Evolutionary conservation across 92 coral and sea anemone genomes (phyloP).

Genomic region (Chrysogorgia sp.): DNA sequence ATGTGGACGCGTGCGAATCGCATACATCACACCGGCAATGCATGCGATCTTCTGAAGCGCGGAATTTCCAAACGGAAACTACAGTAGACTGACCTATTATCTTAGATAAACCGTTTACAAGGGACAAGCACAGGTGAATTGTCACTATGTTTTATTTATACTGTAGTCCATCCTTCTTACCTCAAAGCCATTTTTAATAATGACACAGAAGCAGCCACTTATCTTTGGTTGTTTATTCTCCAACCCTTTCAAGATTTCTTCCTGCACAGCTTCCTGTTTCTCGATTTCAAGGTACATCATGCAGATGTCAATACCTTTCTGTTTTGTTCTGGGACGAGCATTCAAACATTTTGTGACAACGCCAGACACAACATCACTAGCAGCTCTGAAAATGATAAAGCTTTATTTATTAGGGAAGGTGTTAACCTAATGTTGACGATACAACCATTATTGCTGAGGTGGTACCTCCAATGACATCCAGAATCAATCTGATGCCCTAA

Average conservation of each 20-base stretch:
- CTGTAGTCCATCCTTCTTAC: constrained; percentile 10
- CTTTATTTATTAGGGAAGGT: background rate
- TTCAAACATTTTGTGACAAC: constrained; percentile 85
- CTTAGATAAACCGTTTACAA: too few species aligned
- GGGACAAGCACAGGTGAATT: too few species aligned
- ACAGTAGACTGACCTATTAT: too few species aligned
- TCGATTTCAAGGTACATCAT: constrained; percentile 92
- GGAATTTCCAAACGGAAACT: too few species aligned
- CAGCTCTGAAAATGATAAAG: constrained; percentile 63
- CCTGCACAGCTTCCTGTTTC: constrained; percentile 96
- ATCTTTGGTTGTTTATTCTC: constrained; percentile 97
- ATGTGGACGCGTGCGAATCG: too few species aligned
- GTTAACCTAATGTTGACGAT: too few species aligned
- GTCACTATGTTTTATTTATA: too few species aligned
- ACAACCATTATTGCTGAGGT: too few species aligned
- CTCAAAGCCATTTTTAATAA: constrained; percentile 77
- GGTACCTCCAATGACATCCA: too few species aligned
- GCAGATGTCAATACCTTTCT: constrained; percentile 87
- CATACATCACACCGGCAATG: too few species aligned
- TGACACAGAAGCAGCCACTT: constrained; percentile 80
- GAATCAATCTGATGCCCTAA: background rate
- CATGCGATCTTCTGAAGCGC: too few species aligned
- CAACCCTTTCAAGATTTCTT: constrained; percentile 87
- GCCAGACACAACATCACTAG: constrained; percentile 88
- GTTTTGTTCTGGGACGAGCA: constrained; percentile 96